Percentiles rank a stretch among this genome's conserved stretches.
Conservation (phyloP, 2,888 invertebrate genomes). For the Arenicola marina region DNA sequence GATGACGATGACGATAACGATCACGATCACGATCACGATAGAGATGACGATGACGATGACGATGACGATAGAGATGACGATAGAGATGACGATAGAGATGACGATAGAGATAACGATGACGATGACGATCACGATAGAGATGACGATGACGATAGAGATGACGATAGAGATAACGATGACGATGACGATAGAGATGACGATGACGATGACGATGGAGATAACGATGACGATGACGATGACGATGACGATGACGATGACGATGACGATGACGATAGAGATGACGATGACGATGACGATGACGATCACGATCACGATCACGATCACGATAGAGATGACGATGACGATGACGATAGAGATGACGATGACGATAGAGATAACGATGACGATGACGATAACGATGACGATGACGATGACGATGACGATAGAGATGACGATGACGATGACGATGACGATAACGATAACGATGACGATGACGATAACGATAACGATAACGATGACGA, state of each 20-base stretch:
- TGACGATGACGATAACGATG: background rate
- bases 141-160: no score
- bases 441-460: background rate
- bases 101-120: no score
- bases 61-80: background rate
- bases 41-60: background rate
- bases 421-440: background rate
- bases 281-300: conserved; percentile 1
- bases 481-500: background rate
- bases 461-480: background rate
- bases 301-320: background rate
- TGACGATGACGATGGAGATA: background rate
- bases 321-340: background rate
- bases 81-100: conserved; percentile 24
- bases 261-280: conserved; percentile 10
- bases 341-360: background rate
- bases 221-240: background rate
- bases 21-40: background rate
- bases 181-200: background rate
- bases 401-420: background rate
- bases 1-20: background rate
- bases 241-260: conserved; percentile 7
- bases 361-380: no score
- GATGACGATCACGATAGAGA: background rate
- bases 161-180: no score